Base-by-base conservation (phyloP, 2,888 invertebrate species). In the Macropis europaea region DNA sequence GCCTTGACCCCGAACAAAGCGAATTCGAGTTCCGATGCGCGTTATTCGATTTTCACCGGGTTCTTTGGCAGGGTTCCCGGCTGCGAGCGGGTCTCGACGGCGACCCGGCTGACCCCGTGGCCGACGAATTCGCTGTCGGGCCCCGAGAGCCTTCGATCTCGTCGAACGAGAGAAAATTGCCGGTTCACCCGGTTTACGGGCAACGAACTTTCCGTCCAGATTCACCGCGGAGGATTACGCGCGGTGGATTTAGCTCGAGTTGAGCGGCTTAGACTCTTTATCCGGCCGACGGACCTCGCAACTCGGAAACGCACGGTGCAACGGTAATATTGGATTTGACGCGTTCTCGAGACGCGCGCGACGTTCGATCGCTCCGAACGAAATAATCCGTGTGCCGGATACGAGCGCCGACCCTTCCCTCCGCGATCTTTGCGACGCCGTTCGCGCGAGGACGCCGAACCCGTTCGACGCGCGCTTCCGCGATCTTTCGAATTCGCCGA, bases 251-350 rank as follows among this genome's bases (percentile, higher is more conserved):
- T 77, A 79, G 79, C 77, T 81, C 74, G 63, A 74, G 74, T 28
- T 82, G 81, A 85, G 84, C 79, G 48, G 83, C 83, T 84, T 84
- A 80, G 57, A 50, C 38, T 75, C 75, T 80, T 69, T 61, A 48
- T 62, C 56, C 54, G 57, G 43, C 13, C 32, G 11, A 1, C 36
- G 9, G 6, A 6, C 22, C 36, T 17, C 43, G 40, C 17, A 26
- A 34, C 43, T 45, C 38, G 61, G 57, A 59, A 66, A 47, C 57
- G 43, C 47, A 38, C 42, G 40, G 30, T 32, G 7, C 7, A 3
- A 2, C n/a, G n/a, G 7, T 13, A 52, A 69, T 69, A 70, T 66
- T 48, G 45, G 71, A 70, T 56, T 67, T 13, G 57, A 19, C 19
- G 19, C 5, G 50, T 3, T 9, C 15, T 26, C 53, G 47, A 40